Base-by-base conservation (phyloP, 2,888 invertebrate species). In the Erynnis tages region DNA sequence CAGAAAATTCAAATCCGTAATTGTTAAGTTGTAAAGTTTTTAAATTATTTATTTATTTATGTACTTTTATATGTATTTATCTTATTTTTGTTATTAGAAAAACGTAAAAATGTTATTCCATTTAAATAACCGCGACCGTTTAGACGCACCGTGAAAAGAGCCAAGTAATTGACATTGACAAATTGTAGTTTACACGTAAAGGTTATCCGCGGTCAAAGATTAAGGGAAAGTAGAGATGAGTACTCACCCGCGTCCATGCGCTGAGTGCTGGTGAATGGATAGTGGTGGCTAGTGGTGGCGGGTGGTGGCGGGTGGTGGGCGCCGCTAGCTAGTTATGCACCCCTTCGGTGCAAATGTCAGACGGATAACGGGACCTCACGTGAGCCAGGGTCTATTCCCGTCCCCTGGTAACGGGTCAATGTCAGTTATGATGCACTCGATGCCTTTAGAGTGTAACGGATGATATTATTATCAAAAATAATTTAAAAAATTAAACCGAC, bases 161-260 rank as follows among this genome's bases (percentile, higher is more conserved):
- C 14, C 16, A 11, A n/a, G 2, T 16, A 8, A 3, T 7, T 17
- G 34, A 34, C 4, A 8, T 34, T 34, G n/a, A 17, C 17, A 34
- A 14, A 32, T 32, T 32, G 16, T 4, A 17, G 17, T 4, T n/a
- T n/a, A 34, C 34, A 2, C 34, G 16, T 34, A 37, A 55, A 43
- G 29, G 29, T 43, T 29, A 43, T 4, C 25, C 16, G 23, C 25
- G 35, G 35, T 46, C 35, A 46, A 14, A 35, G 35, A 35, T 17
- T 25, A 46, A 35, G 35, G 34, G 37, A 3, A 25, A 8, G 34
- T 29, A 10, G 29, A 16, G 43, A 30, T 19, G 19, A 44, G 53
- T 50, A 72, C 82, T 82, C 74, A 82, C 83, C 80, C 56, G 63
- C 53, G 61, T 75, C 77, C 81, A 81, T 81, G 67, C 56, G 41